Conservation (phyloP, 92 coral and sea anemone genomes). For the Porites lobata region DNA sequence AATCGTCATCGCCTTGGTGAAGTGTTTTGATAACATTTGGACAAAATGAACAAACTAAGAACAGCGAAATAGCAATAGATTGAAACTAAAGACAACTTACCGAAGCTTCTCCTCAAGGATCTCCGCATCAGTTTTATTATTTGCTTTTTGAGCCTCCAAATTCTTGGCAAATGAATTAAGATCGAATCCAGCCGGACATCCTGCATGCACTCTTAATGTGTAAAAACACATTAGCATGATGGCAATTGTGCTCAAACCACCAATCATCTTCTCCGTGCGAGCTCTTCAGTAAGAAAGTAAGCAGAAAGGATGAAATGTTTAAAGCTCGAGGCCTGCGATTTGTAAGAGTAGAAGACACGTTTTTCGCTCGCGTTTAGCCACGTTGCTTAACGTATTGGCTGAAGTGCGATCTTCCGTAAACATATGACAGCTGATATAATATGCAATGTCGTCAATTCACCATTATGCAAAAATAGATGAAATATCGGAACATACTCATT, state of each 20-base stretch:
- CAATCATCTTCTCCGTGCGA: conserved; percentile 5
- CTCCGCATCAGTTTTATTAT: neutral
- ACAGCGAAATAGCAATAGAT: neutral
- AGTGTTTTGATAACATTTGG: too few relatives aligned
- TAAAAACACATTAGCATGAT: neutral
- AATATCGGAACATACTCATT: neutral
- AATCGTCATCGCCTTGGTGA: neutral
- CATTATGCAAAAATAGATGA: neutral
- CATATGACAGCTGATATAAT: neutral
- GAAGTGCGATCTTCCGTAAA: conserved; percentile 40
- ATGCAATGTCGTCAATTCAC: conserved; percentile 25
- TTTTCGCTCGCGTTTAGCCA: conserved; percentile 30
- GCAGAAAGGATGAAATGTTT: neutral
- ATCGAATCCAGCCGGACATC: conserved; percentile 1
- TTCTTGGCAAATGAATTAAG: neutral
- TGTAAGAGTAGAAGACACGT: neutral
- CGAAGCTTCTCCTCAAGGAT: neutral
- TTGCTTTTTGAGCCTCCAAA: neutral
- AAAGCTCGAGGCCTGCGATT: neutral
- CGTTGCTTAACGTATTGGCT: conserved; percentile 26
- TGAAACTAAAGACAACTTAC: neutral
- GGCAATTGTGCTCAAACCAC: neutral
- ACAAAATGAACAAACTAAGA: too few relatives aligned
- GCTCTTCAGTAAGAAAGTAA: neutral
- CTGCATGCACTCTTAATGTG: conserved; percentile 9